These are phyloP conservation scores for Trichechus manatus DNA, from an alignment of 2,113 vertebrate genomes.

Conservation along the genomic window DNA sequence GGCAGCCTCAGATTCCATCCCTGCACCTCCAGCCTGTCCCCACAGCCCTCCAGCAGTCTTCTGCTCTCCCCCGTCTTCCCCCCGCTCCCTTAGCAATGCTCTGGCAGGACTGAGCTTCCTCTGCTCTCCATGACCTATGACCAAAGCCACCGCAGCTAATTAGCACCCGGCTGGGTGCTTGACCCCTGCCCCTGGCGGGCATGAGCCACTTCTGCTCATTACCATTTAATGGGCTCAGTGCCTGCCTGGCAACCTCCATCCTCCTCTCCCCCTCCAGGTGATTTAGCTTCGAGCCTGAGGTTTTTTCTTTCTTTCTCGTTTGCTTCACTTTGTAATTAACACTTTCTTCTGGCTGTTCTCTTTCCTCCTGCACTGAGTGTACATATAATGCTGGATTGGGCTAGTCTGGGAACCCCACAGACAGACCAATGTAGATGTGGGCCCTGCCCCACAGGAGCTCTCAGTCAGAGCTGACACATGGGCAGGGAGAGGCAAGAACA, in stretches of 20 bases:
- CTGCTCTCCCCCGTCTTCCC: accelerated
- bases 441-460: neutral
- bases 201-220: neutral
- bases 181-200: neutral
- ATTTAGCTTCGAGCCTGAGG: neutral
- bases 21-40: accelerated
- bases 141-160: slow-evolving; percentile 68
- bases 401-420: neutral
- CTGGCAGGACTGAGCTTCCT: neutral
- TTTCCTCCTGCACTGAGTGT: neutral
- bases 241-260: neutral
- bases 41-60: accelerated
- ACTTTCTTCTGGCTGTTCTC: neutral
- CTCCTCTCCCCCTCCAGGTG: neutral
- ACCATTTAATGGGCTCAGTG: neutral
- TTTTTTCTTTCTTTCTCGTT: neutral
- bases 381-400: neutral
- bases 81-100: neutral
- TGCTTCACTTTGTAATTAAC: slow-evolving; percentile 50
- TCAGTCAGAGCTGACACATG: neutral
- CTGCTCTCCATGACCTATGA: slow-evolving; percentile 52
- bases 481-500: neutral
- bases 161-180: slow-evolving; percentile 6
- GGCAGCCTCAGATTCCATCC: neutral
- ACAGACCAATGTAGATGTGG: too few species aligned